phyloP scores from a whole-genome alignment of 2,113 vertebrate species.

The Piprites chloris region DNA sequence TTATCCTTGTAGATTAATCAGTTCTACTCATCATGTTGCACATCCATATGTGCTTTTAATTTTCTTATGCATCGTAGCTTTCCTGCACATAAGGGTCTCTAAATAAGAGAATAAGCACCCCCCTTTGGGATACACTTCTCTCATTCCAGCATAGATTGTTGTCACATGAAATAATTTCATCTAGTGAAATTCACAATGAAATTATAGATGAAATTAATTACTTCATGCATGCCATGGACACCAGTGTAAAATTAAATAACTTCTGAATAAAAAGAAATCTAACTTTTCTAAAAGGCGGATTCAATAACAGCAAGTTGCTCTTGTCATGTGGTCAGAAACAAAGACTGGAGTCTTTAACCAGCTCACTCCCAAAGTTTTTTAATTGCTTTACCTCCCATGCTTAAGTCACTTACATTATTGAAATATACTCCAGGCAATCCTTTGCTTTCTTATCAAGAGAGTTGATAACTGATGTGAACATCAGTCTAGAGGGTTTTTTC shows the following conservation, averaged over 20 bases:
- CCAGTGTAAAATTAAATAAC: not conserved
- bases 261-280: not conserved
- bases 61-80: not conserved
- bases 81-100: not conserved
- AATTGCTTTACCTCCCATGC: not conserved
- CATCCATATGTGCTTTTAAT: not conserved
- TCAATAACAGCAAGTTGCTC: not conserved
- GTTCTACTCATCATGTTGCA: not conserved
- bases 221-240: not conserved
- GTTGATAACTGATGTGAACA: not conserved
- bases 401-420: not conserved
- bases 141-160: slow-evolving; percentile 20
- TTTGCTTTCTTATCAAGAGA: not conserved
- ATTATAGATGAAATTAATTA: slow-evolving; percentile 27
- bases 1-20: not conserved
- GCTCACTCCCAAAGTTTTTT: not conserved
- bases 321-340: not conserved
- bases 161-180: slow-evolving; percentile 37
- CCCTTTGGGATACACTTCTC: not conserved
- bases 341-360: not conserved
- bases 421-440: not conserved
- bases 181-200: slow-evolving; percentile 26
- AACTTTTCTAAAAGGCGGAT: not conserved
- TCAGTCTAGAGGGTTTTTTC: not conserved
- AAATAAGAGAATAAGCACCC: slow-evolving; percentile 7